Conservation (phyloP, 2,888 invertebrate genomes). For the Apocheima hispidaria region DNA sequence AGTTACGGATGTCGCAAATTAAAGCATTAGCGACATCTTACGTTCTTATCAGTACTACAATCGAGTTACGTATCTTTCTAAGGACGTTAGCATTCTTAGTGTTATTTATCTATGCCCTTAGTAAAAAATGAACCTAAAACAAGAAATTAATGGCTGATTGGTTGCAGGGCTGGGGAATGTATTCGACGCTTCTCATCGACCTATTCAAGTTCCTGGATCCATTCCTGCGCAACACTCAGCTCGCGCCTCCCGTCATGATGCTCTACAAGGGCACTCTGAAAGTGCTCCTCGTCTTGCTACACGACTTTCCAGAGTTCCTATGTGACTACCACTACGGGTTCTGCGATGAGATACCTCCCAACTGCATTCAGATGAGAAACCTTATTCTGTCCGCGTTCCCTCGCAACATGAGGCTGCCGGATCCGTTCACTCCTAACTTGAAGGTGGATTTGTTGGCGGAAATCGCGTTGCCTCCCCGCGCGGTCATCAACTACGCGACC, state of each 20-base stretch:
- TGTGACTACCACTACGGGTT: slow-evolving; percentile 99
- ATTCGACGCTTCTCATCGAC: slow-evolving; percentile 97
- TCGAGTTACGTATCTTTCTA: no score
- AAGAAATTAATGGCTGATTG: no score
- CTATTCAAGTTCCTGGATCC: slow-evolving; percentile 98
- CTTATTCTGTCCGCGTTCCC: slow-evolving; percentile 99
- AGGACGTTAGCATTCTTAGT: no score
- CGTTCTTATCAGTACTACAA: no score
- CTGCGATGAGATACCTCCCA: slow-evolving; percentile 99
- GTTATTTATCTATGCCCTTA: no score
- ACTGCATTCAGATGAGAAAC: slow-evolving; percentile 99
- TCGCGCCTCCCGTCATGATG: slow-evolving; percentile 96
- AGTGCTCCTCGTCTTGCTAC: slow-evolving; percentile 96
- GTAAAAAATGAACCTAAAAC: no score
- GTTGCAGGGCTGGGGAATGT: slow-evolving; percentile 96
- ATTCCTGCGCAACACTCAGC: slow-evolving; percentile 98
- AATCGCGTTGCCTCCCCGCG: slow-evolving; percentile 95
- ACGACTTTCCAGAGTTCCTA: slow-evolving; percentile 99
- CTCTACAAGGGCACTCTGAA: slow-evolving; percentile 98
- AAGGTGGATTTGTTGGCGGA: slow-evolving; percentile 97
- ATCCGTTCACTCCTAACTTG: slow-evolving; percentile 99
- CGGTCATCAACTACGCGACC: slow-evolving; percentile 94
- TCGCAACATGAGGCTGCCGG: slow-evolving; percentile 98
- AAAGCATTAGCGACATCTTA: no score
- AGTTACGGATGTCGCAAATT: no score